Evolutionary conservation across 2,113 vertebrate genomes (phyloP), one percentile per base, ranked within the genome.

Genomic region (Pavo muticus): DNA sequence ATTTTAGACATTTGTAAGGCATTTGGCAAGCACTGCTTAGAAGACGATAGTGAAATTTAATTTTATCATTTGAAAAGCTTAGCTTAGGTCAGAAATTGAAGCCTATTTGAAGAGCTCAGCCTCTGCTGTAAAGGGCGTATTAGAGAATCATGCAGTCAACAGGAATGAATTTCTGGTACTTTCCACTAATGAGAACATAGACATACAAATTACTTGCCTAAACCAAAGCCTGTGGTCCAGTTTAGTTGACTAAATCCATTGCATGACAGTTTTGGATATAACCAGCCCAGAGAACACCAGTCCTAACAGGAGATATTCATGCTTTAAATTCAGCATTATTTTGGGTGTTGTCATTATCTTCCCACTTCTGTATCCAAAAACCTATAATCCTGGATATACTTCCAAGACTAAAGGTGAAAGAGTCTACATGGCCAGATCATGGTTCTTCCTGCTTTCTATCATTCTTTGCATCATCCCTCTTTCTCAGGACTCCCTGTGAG

Each of bases 1-100:
- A 72, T 95, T 95, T 95, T 68, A 90, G 69, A 90, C 20, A 16
- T 88, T 91, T 91, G 25, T 64, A 95, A 84, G 64, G 44, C 79
- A 93, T 65, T 95, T 96, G 82, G 68, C 68, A 93, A 96, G 71
- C 47, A 48, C 40, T 74, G 12, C 65, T 86, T 69, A 68, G 72
- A 94, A 92, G 50, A 88, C 37, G 14, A 74, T 77, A 68, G 17
- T 35, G 50, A 91, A 91, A 88, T 84, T 78, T 78, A 57, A 79
- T 89, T 81, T 91, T 59, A 74, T 65, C 5, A 1, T 75, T 83
- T 90, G 42, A 90, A 76, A 93, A 93, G 11, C 79, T 67, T 85
- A 42, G 48, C 69, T 92, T 95, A 76, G 80, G 75, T 85, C 67
- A 88, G 44, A 78, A 91, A 57, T 64, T 16, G 54, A 94, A 95